A percentile compares a stretch with the other conserved stretches of the same genome.
phyloP scores from a whole-genome alignment of 2,113 vertebrate genomes.

The Ursus arctos region DNA sequence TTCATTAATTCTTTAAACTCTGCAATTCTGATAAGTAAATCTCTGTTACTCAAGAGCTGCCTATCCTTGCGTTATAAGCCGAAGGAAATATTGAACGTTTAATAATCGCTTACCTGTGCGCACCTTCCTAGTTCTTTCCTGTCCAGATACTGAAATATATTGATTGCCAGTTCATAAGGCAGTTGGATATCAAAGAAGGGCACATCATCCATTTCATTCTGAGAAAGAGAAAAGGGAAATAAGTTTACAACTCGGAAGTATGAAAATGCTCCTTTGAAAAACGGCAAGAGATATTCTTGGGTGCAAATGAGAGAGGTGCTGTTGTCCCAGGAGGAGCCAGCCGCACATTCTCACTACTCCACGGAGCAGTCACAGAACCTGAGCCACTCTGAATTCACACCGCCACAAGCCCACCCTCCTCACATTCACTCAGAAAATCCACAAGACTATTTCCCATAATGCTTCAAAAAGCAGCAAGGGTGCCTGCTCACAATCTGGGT shows the following conservation, averaged over 20 bases:
- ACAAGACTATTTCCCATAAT: background rate
- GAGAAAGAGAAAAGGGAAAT: constrained; percentile 56
- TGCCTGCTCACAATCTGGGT: background rate
- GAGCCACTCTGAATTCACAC: background rate
- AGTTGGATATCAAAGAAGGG: constrained; percentile 97
- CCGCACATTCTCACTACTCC: background rate
- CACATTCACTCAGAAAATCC: background rate
- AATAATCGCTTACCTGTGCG: constrained; percentile 92
- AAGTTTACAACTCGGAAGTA: background rate
- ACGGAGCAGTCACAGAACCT: background rate
- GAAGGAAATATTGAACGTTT: background rate
- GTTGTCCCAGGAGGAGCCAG: background rate
- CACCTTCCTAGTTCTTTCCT: constrained; percentile 94
- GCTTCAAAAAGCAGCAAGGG: background rate
- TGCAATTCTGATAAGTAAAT: background rate
- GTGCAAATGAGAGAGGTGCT: fast-evolving
- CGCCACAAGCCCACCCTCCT: background rate
- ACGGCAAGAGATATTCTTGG: background rate
- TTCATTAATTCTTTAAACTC: background rate
- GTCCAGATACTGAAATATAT: constrained; percentile 95
- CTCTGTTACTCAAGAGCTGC: background rate
- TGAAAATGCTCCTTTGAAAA: background rate
- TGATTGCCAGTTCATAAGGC: constrained; percentile 96
- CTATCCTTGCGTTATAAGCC: background rate
- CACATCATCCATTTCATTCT: constrained; percentile 98